Conservation (phyloP, 1,140 invertebrate genomes). For the Pygmarrhopalites habei region DNA sequence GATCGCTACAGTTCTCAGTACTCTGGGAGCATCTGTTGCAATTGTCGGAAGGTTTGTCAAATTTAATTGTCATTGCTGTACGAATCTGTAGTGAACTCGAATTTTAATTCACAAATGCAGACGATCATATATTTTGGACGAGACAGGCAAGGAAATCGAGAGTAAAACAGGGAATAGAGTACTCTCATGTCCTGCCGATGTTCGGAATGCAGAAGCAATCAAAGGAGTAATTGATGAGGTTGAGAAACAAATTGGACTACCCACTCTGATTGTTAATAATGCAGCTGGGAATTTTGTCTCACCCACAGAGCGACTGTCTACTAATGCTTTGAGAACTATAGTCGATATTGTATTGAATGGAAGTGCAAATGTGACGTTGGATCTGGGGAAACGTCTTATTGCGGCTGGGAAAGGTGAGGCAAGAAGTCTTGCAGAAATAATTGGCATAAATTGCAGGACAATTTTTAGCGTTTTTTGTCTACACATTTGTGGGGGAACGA, state of each 20-base stretch:
- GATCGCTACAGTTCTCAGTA: conserved; percentile 50
- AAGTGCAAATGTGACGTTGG: conserved; percentile 50
- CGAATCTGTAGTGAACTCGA: not conserved
- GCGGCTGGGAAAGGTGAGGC: conserved; percentile 40
- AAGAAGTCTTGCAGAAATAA: too few relatives aligned
- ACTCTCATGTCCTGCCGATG: conserved; percentile 45
- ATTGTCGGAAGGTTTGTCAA: conserved; percentile 46
- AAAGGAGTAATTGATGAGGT: conserved; percentile 48
- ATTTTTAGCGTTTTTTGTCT: too few relatives aligned
- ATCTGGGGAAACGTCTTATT: conserved; percentile 52
- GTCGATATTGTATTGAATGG: conserved; percentile 54
- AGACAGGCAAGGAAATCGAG: conserved; percentile 49
- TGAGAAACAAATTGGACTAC: conserved; percentile 49
- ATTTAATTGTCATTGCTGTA: not conserved
- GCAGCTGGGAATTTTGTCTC: conserved; percentile 56
- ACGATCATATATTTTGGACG: conserved; percentile 48
- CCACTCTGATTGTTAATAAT: conserved; percentile 54
- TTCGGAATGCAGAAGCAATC: conserved; percentile 47
- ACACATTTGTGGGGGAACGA: not conserved
- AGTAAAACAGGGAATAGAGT: conserved; percentile 47
- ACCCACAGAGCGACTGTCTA: conserved; percentile 50
- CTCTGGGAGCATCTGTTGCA: conserved; percentile 51
- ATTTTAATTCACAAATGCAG: conserved; percentile 35
- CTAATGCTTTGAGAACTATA: conserved; percentile 52
- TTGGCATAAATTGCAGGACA: too few relatives aligned